These are phyloP conservation scores for Macrotus californicus DNA, from an alignment of 2,113 vertebrate genomes.

Conservation along the genomic window DNA sequence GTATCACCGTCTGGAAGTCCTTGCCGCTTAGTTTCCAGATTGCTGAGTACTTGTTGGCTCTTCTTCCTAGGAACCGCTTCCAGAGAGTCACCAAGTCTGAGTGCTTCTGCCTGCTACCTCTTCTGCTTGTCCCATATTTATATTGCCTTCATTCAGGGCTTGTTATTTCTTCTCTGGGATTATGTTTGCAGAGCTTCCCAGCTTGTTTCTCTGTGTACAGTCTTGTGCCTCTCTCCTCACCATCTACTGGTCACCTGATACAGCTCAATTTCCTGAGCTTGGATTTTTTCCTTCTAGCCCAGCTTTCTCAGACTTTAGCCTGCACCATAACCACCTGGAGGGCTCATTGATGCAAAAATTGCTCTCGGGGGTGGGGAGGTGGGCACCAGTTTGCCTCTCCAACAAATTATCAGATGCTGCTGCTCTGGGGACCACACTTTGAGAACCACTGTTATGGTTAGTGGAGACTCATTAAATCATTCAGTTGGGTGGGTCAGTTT, in stretches of 20 bases:
- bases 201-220: neutral
- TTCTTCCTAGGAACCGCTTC: neutral
- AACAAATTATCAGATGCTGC: neutral
- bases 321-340: neutral
- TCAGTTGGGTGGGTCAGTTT: neutral
- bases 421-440: neutral
- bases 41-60: neutral
- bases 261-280: neutral
- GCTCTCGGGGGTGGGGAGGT: neutral
- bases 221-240: neutral
- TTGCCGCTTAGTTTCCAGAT: neutral
- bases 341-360: neutral
- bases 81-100: neutral
- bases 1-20: neutral
- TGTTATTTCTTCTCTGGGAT: neutral
- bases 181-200: neutral
- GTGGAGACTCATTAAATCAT: neutral
- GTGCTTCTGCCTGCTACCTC: neutral
- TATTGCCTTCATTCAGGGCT: neutral
- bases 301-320: neutral
- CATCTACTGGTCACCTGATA: neutral
- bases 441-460: neutral
- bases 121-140: neutral
- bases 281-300: neutral
- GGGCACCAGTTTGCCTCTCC: neutral